phyloP scores from a whole-genome alignment of 2,113 vertebrate species.

The Tyto alba region DNA sequence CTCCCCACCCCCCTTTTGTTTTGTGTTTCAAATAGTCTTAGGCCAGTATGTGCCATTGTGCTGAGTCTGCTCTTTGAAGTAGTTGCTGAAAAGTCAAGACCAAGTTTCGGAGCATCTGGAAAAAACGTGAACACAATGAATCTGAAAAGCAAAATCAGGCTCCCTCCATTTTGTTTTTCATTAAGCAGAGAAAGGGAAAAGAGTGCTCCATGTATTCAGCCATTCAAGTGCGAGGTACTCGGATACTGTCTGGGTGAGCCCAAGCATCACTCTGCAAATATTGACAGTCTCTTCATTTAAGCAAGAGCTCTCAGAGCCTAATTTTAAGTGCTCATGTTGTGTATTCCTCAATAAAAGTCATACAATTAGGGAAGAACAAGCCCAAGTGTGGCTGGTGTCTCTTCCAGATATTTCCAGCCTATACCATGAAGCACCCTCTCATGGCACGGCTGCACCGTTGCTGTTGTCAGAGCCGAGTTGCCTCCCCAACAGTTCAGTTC shows the following conservation, averaged over 20 bases:
- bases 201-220: conserved; percentile 3
- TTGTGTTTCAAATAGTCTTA: neutral
- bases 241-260: neutral
- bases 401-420: neutral
- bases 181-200: neutral
- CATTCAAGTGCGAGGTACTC: neutral
- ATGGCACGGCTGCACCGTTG: neutral
- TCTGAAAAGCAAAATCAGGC: neutral
- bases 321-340: conserved; percentile 20
- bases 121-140: neutral
- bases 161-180: neutral
- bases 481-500: neutral
- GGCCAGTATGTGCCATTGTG: neutral
- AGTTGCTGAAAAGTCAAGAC: neutral
- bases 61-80: neutral
- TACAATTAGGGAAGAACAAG: conserved; percentile 5
- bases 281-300: conserved; percentile 42
- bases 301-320: conserved; percentile 35
- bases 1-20: too few species aligned
- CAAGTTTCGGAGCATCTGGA: neutral
- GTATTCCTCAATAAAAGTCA: neutral
- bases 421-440: neutral
- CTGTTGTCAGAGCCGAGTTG: neutral
- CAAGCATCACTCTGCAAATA: conserved; percentile 1
- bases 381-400: neutral